phyloP scores from a whole-genome alignment of 2,113 vertebrate genomes.

The Melanerpes formicivorus region DNA sequence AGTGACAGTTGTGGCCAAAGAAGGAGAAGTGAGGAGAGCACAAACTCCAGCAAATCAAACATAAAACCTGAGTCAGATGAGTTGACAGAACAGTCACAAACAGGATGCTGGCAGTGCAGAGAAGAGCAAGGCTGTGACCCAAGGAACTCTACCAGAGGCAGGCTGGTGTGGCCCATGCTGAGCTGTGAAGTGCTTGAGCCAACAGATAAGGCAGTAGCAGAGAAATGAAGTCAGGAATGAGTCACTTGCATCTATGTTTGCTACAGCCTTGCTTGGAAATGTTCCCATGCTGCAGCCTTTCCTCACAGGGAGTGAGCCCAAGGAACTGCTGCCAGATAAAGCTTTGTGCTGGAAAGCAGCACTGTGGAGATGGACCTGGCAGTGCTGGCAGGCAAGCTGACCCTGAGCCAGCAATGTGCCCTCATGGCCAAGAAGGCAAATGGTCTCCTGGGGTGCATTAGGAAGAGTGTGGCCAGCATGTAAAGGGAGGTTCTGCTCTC shows the following conservation, averaged over 20 bases:
- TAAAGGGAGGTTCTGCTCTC: no score
- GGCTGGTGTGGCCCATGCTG: background rate
- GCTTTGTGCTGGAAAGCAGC: no score
- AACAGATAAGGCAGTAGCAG: background rate
- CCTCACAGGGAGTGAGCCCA: background rate
- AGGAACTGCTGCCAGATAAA: background rate
- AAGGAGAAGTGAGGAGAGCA: background rate
- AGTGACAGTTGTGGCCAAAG: slow-evolving; percentile 24
- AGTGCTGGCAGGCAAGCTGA: no score
- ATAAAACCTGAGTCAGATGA: background rate
- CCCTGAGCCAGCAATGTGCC: no score
- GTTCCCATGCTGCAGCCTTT: background rate
- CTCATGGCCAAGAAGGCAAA: no score
- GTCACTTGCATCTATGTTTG: background rate
- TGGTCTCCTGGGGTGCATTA: no score
- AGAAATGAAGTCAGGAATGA: background rate
- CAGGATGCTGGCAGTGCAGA: rapidly evolving
- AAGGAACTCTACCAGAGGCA: no score
- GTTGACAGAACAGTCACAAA: background rate
- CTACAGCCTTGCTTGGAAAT: background rate
- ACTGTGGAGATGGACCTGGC: no score
- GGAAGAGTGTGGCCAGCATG: no score
- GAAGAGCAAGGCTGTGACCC: background rate
- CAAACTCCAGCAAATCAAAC: background rate
- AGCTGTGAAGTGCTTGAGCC: background rate